Base-by-base conservation (phyloP, 2,888 invertebrate genomes). In the Papilio gigon region DNA sequence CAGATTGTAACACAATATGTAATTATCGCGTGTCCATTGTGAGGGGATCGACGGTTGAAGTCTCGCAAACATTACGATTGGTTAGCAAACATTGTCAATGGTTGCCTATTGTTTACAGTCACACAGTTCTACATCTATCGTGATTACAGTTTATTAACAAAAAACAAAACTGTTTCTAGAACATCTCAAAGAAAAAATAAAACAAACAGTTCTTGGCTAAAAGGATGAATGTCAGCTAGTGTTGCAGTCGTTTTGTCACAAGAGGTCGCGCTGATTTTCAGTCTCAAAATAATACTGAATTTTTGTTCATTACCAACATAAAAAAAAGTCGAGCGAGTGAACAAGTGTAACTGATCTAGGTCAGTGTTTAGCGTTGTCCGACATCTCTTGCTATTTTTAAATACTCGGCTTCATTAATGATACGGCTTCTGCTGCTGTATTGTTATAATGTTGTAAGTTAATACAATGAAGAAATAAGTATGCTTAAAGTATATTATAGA, bases 341-440 rank as follows among this genome's bases (percentile, higher is more conserved):
- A 53, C n/a, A 30, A 42, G 12, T 8, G 2, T 17, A 9, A 53
- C 8, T 30, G 17, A 30, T 53, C 30, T 30, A 4, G 53, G 53
- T 56, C 30, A 56, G 8, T 47, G 25, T 53, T 53, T 53, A 53
- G 30, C 27, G 1, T 56, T 53, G 30, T 42, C 5, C 17, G n/a
- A 6, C 42, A 42, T 56, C 30, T 1, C 27, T 56, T 30, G n/a
- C 53, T 30, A 56, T 56, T 56, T 17, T 56, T 56, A 56, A 56
- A 56, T 1, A 30, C 53, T 25, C 60, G 37, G n/a, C 40, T 22
- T 60, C 60, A 40, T 60, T n/a, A 60, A 40, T 37, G 22, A 60
- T 37, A 60, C n/a, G 60, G 37, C 60, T 60, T 60, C 60, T 25
- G n/a, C 40, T 60, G 40, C 40, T 40, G 25, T 60, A n/a, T 40